These are phyloP conservation scores for Lucinisca nassula DNA, from an alignment of 2,888 invertebrate species.

Conservation along the genomic window DNA sequence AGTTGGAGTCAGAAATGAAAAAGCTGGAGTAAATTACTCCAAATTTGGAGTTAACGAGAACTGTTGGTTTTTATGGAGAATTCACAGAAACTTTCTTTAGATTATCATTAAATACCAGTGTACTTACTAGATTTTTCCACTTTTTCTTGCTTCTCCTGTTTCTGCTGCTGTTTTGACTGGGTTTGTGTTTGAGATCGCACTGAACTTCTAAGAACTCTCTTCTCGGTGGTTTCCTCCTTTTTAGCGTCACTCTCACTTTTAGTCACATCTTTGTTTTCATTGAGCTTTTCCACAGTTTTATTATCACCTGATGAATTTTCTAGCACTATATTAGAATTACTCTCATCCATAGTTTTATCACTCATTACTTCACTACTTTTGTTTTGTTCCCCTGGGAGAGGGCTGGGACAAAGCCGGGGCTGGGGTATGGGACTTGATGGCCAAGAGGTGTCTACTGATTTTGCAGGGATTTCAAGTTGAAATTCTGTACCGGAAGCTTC, in stretches of 20 bases:
- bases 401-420: slow-evolving; percentile 66
- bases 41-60: too few species aligned
- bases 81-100: too few species aligned
- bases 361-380: slow-evolving; percentile 7
- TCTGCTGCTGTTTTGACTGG: slow-evolving; percentile 87
- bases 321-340: neutral
- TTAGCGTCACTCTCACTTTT: slow-evolving; percentile 46
- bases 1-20: too few species aligned
- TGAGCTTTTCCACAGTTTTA: neutral
- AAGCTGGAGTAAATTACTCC: too few species aligned
- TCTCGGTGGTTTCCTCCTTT: slow-evolving; percentile 63
- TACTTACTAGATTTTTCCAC: slow-evolving; percentile 62
- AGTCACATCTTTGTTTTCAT: slow-evolving; percentile 19
- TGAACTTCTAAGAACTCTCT: slow-evolving; percentile 71
- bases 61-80: too few species aligned
- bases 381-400: neutral
- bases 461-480: neutral
- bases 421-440: slow-evolving; percentile 67
- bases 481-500: neutral
- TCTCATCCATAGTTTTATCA: slow-evolving; percentile 47
- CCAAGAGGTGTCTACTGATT: slow-evolving; percentile 33
- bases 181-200: slow-evolving; percentile 83
- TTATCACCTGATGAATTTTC: neutral
- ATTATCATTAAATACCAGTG: too few species aligned
- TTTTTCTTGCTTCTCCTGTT: slow-evolving; percentile 55